Evolutionary conservation across 2,888 invertebrate species (phyloP), one percentile per base, ranked within the genome.

Genomic region (Iphiclides podalirius): DNA sequence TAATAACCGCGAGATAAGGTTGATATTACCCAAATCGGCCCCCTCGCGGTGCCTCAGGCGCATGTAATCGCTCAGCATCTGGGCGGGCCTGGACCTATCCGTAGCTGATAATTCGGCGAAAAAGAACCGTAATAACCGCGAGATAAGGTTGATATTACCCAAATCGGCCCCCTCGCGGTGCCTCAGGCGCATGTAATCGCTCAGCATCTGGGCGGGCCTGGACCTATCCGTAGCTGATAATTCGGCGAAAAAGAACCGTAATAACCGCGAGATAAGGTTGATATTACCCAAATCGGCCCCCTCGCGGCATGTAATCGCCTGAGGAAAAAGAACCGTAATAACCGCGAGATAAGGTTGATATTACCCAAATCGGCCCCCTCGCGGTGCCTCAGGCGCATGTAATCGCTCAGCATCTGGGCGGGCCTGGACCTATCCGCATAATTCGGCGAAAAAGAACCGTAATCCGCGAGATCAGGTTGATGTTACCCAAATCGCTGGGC

Each of bases 21-120:
- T n/a, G n/a, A n/a, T n/a, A n/a, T 67, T 35, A 83, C 83, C 76
- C 33, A 75, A 65, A 44, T 83, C 80, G 0, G 64, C 38, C 0
- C 65, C 63, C n/a, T 63, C 60, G 2, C 56, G 58, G 1, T 60
- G 58, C 44, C 69, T 52, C 20, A 63, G 59, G 12, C 75, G 89
- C 28, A 94, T 89, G 55, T 91, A 89, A 53, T 92, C 92, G 64
- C 91, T 92, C 54, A 94, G 75, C 43, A 91, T 80, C 37, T 82
- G 83, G 1, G 59, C 57, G 1, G 90, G 74, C 4, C 92, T 75
- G 1, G 76, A 69, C n/a, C 91, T 87, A 60, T 94, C 93, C 52
- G 92, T 90, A 0, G 94, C 93, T 9, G 91, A 82, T 47, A 93
- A 79, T 0, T 94, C 94, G 0, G 96, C 96, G 2, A 20, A n/a